Evolutionary conservation across 2,888 invertebrate genomes (phyloP), one percentile per base, ranked within the genome.

Genomic region (Rhopalosiphum nymphaeae): DNA sequence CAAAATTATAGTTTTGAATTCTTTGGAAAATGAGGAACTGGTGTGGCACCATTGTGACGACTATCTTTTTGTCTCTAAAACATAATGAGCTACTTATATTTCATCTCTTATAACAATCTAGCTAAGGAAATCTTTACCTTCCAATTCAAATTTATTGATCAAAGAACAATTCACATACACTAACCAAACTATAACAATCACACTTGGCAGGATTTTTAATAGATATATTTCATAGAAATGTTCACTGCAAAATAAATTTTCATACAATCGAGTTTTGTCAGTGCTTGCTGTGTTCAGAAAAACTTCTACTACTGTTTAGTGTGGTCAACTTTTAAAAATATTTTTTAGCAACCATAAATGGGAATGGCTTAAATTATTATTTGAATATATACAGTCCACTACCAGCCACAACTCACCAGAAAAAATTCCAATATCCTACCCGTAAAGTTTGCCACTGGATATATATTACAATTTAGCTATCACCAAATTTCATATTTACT

Each of bases 1-100:
- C 29, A 3, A 29, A 85, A 89, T 26, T 36, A 44, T 10, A n/a
- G 84, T 84, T 84, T 92, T 89, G 0, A 88, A 88, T 92, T 94
- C 94, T 42, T 78, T 92, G 26, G 92, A 29, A 56, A 25, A 46
- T 11, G 86, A 85, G 25, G 25, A 56, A 57, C 46, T 56, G 29
- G 57, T 49, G n/a, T 67, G 93, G 16, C 26, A 44, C 94, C 89
- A 91, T 25, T 91, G 10, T 13, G 36, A n/a, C 16, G 3, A 21
- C 53, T 53, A 5, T 13, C 0, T 49, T 21, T 53, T 53, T 53
- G 5, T 53, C 21, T 53, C 3, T 4, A 21, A 16, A 21, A 4
- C 21, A 53, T 53, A 53, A 53, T 53, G 0, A 53, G 53, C 53
- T 0, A 53, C 53, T 16, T 13, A 36, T 2, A 3, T 36, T 36